Base-by-base conservation (phyloP, 2,888 invertebrate species). In the Drosophila emarginata region DNA sequence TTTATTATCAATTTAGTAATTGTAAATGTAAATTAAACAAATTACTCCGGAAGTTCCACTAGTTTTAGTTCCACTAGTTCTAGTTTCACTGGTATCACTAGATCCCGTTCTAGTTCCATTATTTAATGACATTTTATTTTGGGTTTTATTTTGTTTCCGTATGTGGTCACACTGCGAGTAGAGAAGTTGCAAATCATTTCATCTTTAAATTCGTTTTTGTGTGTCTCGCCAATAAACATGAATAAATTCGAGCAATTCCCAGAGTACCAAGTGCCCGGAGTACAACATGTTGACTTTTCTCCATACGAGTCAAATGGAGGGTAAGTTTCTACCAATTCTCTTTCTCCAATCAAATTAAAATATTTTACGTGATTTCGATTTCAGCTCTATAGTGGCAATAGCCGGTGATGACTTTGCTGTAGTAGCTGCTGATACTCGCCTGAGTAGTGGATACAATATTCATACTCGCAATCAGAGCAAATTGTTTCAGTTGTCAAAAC, bases 321-420 rank as follows among this genome's bases (percentile, higher is more conserved):
- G 95, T 96, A 93, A 93, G 91, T 39, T 36, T 2, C 2, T 37
- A 37, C n/a, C 37, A 21, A n/a, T 11, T 15, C 26, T 12, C 11
- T 28, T 26, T 32, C 32, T 14, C 2, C 1, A 18, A 12, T n/a
- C 23, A 12, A n/a, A 21, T 15, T 4, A 15, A 40, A 54, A 23
- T 14, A 9, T 21, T 26, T 11, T 18, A 5, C 7, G 32, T 45
- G 6, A 1, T 15, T 40, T 14, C n/a, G 4, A 2, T 91, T 93
- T 63, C 87, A 99, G 99, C 85, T 98, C 98, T 89, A 94, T 98
- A 64, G 96, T 99, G 57, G 99, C 99, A 23, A 96, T 99, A 84
- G 97, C 97, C 90, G 99, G 99, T 23, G 96, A 97, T 51, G 97
- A 99, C 91, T 99, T 96, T 91, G 97, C 96, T 15, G 95, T 99